Conservation (phyloP, 2,888 invertebrate genomes). For the Pheosia gnoma region DNA sequence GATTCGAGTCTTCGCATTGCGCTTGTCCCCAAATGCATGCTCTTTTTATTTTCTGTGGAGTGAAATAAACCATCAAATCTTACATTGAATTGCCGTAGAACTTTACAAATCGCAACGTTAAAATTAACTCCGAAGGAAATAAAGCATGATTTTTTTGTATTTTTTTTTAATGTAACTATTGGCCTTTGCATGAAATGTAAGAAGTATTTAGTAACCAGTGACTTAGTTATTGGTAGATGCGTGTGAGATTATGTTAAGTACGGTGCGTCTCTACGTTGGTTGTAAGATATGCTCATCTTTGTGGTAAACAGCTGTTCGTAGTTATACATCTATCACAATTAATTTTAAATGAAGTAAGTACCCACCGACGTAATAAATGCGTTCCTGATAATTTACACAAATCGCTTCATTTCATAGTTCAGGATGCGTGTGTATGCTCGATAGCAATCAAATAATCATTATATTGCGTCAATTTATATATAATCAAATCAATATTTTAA, state of each 20-base stretch:
- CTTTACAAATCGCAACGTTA: neutral
- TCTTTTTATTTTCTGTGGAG: conserved; percentile 27
- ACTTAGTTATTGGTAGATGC: neutral
- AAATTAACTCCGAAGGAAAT: neutral
- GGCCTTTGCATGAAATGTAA: neutral
- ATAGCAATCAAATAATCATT: too few relatives aligned
- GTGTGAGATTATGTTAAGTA: neutral
- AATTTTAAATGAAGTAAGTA: too few relatives aligned
- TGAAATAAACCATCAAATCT: neutral
- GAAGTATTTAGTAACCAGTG: conserved; percentile 1
- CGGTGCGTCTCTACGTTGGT: conserved; percentile 1
- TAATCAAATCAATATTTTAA: too few relatives aligned
- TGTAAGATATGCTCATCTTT: neutral
- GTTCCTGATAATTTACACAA: too few relatives aligned
- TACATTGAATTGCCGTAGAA: neutral
- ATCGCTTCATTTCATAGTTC: too few relatives aligned
- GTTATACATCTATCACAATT: too few relatives aligned
- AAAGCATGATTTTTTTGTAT: neutral
- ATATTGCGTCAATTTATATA: too few relatives aligned
- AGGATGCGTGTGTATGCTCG: too few relatives aligned
- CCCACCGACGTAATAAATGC: too few relatives aligned
- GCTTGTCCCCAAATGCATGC: conserved; percentile 21
- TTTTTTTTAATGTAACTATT: neutral
- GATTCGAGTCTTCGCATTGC: conserved; percentile 35
- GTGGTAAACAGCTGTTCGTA: too few relatives aligned